phyloP scores from a whole-genome alignment of 2,888 invertebrate species.

The Tenthredo notha region DNA sequence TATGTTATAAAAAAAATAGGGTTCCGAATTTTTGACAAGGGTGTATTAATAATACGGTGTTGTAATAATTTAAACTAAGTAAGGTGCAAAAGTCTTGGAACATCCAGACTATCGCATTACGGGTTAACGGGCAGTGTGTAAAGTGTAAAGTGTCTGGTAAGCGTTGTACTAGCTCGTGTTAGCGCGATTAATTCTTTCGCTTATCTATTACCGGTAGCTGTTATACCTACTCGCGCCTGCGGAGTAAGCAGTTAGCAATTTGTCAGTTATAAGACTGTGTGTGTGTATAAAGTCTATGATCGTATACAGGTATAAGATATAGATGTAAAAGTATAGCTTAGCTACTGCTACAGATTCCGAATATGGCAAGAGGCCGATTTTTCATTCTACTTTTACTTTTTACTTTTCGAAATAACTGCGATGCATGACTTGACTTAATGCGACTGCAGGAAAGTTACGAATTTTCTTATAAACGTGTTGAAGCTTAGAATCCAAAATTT shows the following conservation, averaged over 20 bases:
- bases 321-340: no score
- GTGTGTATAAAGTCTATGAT: not conserved
- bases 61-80: not conserved
- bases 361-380: not conserved
- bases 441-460: no score
- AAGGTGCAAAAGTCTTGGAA: not conserved
- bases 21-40: no score
- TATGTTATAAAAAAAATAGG: no score
- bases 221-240: slow-evolving; percentile 10
- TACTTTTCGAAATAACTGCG: no score
- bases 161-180: slow-evolving; percentile 46
- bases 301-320: no score
- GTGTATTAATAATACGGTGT: no score
- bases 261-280: slow-evolving; percentile 6
- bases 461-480: no score
- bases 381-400: not conserved
- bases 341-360: not conserved
- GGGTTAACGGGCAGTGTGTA: slow-evolving; percentile 25
- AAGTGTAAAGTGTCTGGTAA: slow-evolving; percentile 37
- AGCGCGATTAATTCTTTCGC: slow-evolving; percentile 45
- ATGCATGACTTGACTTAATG: no score
- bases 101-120: slow-evolving; percentile 2
- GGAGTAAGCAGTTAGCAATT: slow-evolving; percentile 33
- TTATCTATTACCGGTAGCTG: slow-evolving; percentile 47
- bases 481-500: no score